Evolutionary conservation across 2,888 invertebrate genomes (phyloP), one percentile per base, ranked within the genome.

Genomic region (Acanthococcus lagerstroemiae): DNA sequence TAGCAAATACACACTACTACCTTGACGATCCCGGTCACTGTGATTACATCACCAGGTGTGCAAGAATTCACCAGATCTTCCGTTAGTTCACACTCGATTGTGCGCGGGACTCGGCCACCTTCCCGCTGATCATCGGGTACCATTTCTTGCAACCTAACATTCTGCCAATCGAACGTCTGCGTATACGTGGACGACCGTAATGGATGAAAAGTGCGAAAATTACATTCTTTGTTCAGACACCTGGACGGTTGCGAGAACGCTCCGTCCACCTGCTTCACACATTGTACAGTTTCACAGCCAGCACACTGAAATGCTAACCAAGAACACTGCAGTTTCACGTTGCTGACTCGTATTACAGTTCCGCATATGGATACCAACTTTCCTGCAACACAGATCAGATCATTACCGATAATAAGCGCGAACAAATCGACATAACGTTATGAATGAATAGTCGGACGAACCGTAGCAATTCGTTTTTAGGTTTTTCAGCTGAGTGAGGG

Each of bases 1-100:
- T 3, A 46, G 4, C 15, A 12, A 24, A 50, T 48, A 27, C 7
- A 27, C 7, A 56, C 19, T 48, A 48, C 17, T 56, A 87, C 86
- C 79, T 89, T 91, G 21, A 95, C 83, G 69, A 93, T 83, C 30
- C 95, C 96, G 66, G 88, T 88, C 9, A 95, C 80, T 15, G 87
- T 87, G 0, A 95, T 82, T 71, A 90, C 86, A 78, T 95, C 93
- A 1, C 95, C 95, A 12, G 94, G 90, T 70, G 86, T 83, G 70
- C 92, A 90, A 24, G 83, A 80, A 70, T 90, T 87, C 1, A 92
- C 90, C 52, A 95, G 78, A 77, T 93, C 92, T 68, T 86, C 83
- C 61, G 84, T 83, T 6, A 95, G 78, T 75, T 94, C 90, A 74
- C 94, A 87, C 74, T 95, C 93, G 26, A 95, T 80, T 70, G 85